phyloP scores from a whole-genome alignment of 2,797 vertebrate species.

The Cebuella pygmaea region DNA sequence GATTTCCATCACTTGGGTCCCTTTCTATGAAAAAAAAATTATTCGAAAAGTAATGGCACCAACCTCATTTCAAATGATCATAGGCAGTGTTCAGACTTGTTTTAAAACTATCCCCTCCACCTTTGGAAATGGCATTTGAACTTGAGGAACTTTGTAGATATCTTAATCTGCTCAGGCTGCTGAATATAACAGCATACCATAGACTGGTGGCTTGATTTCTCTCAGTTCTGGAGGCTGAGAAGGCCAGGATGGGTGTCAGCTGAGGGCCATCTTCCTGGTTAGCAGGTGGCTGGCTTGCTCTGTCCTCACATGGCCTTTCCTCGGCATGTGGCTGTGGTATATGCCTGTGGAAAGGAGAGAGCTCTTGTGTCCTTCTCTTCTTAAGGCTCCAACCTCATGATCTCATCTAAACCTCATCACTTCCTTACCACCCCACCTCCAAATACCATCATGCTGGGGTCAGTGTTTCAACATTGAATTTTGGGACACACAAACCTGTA shows the following conservation, averaged over 20 bases:
- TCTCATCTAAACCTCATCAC: neutral
- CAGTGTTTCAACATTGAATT: neutral
- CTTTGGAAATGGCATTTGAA: slow-evolving; percentile 14
- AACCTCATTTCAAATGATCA: slow-evolving; percentile 20
- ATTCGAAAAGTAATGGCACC: neutral
- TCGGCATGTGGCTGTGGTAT: neutral
- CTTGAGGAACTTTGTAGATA: neutral
- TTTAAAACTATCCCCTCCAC: neutral
- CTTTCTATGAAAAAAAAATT: neutral
- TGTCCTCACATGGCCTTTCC: neutral
- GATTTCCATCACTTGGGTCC: neutral
- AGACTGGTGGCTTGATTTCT: neutral
- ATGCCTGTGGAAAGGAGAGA: neutral
- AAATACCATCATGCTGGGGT: neutral
- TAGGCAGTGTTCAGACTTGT: neutral
- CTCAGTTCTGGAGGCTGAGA: neutral
- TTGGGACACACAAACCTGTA: neutral
- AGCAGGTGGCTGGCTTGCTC: neutral
- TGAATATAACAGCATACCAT: neutral
- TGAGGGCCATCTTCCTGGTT: neutral
- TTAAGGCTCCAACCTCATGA: neutral
- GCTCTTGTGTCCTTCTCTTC: neutral
- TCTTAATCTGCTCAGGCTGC: neutral
- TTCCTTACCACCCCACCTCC: neutral
- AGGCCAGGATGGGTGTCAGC: neutral